A percentile compares a stretch with the other conserved stretches of the same genome.
Conservation (phyloP, 2,113 vertebrate species). For the Gallinago undulata region DNA sequence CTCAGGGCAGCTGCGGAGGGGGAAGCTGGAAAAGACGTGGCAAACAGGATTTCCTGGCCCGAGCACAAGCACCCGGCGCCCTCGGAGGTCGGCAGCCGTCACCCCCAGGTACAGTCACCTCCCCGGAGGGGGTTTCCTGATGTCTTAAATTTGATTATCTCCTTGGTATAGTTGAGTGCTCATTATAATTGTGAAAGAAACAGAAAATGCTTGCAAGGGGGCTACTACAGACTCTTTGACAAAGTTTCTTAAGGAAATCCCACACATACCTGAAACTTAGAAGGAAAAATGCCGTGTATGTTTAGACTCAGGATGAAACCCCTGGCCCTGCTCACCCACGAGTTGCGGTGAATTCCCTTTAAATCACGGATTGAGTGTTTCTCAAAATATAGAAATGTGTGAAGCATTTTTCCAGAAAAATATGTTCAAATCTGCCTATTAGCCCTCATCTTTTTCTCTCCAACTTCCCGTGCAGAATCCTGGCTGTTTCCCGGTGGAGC, state of each 20-base stretch:
- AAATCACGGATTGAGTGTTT: background rate
- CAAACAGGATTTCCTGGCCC: conserved; percentile 70
- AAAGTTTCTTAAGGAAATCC: background rate
- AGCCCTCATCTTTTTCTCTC: background rate
- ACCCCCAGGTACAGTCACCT: conserved; percentile 65
- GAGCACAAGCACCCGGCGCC: conserved; percentile 80
- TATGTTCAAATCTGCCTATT: background rate
- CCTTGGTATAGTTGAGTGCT: background rate
- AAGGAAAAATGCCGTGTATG: background rate
- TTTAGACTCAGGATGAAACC: background rate
- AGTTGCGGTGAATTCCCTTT: background rate
- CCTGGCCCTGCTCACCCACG: background rate
- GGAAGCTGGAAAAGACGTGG: conserved; percentile 75
- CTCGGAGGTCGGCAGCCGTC: conserved; percentile 77
- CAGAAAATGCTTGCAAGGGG: background rate
- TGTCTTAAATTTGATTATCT: background rate
- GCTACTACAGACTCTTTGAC: background rate
- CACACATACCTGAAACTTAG: background rate
- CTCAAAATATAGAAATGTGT: background rate
- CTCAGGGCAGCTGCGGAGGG: conserved; percentile 74
- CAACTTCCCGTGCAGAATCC: conserved; percentile 58
- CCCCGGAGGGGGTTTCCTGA: background rate
- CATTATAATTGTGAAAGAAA: background rate
- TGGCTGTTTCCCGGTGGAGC: conserved; percentile 88
- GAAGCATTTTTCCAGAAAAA: background rate